Evolutionary conservation across 1,140 invertebrate genomes (phyloP).

Genomic region (Drosophila cardini): DNA sequence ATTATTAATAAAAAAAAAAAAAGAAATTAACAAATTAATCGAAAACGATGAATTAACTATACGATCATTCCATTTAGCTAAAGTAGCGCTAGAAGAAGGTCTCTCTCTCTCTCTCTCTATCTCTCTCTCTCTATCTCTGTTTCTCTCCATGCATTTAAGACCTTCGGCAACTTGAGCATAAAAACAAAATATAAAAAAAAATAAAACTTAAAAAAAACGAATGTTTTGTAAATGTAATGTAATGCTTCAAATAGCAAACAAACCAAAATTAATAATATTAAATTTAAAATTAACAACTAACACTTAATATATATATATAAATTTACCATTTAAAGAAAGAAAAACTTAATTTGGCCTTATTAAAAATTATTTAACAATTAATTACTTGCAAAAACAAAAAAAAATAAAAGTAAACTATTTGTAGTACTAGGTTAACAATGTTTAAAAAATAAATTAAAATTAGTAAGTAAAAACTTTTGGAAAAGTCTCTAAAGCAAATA

Average conservation of each 20-base stretch:
- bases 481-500: slow-evolving; percentile 72
- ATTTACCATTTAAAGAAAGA: slow-evolving; percentile 50
- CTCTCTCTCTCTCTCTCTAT: slow-evolving; percentile 27
- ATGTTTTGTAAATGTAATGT: slow-evolving; percentile 39
- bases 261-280: slow-evolving; percentile 45
- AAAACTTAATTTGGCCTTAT: slow-evolving; percentile 82
- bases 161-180: slow-evolving; percentile 67
- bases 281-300: slow-evolving; percentile 48
- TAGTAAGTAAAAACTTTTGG: slow-evolving; percentile 53
- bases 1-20: slow-evolving; percentile 9
- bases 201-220: slow-evolving; percentile 21
- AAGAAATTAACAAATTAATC: no score
- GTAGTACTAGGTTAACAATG: slow-evolving; percentile 54
- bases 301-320: slow-evolving; percentile 53
- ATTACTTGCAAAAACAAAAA: slow-evolving; percentile 36
- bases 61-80: slow-evolving; percentile 81
- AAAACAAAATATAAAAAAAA: slow-evolving; percentile 47
- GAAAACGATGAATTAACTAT: slow-evolving; percentile 50
- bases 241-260: slow-evolving; percentile 18
- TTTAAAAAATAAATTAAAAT: slow-evolving; percentile 48
- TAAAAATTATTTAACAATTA: slow-evolving; percentile 79
- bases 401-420: slow-evolving; percentile 18
- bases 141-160: slow-evolving; percentile 67
- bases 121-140: no score
- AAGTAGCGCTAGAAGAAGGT: slow-evolving; percentile 60